Conservation (phyloP, 2,888 invertebrate species). For the Cybosia mesomella region DNA sequence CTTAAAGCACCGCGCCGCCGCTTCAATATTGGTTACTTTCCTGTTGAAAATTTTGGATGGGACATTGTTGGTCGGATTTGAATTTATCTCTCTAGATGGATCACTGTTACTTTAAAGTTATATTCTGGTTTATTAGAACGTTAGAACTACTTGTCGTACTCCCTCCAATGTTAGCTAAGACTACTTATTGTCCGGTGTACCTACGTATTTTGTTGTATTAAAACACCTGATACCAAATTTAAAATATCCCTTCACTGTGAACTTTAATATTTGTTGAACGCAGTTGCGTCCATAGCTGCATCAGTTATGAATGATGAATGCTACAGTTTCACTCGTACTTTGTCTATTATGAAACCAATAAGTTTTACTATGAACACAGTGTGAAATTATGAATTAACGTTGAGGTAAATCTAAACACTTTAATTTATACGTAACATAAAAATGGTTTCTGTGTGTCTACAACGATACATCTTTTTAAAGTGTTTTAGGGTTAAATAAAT, state of each 20-base stretch:
- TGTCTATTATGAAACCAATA: no score
- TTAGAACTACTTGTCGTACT: no score
- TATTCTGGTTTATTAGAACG: no score
- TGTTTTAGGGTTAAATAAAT: conserved; percentile 15
- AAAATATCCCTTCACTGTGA: neutral
- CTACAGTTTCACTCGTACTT: neutral
- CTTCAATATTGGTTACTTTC: no score
- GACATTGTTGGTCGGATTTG: neutral
- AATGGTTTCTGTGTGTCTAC: conserved; percentile 6
- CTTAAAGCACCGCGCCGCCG: no score
- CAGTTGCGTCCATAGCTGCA: neutral
- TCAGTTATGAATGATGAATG: no score
- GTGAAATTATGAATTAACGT: neutral
- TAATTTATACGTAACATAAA: conserved; percentile 17
- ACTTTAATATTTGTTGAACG: neutral
- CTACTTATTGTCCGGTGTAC: no score
- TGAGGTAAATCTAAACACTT: neutral
- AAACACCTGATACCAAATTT: neutral
- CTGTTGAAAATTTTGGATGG: neutral
- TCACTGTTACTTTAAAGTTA: no score
- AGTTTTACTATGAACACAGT: neutral
- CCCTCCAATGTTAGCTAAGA: no score
- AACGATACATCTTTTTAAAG: conserved; percentile 19
- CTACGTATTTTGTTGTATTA: no score
- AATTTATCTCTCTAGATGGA: neutral